Evolutionary conservation across 37 sponge, comb jelly and placozoan species (phyloP), one percentile per base, ranked within the genome.

Genomic region (Oscarella lobularis): DNA sequence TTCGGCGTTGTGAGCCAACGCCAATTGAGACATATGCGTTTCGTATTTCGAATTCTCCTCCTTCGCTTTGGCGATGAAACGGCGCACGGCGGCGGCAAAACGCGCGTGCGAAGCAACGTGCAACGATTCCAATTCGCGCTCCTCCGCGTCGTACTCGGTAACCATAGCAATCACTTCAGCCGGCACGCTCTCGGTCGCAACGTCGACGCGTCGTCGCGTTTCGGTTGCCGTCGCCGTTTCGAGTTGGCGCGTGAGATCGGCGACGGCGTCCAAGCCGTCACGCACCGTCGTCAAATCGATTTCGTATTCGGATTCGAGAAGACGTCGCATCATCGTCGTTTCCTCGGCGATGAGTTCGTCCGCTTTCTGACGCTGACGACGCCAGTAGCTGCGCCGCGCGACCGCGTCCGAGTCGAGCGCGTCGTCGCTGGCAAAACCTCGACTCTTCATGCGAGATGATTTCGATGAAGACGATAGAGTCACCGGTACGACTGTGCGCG

Each of bases 401-500:
- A 20, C 73, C 9, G 73, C 73, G 32, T 70, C 73, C 14, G 9
- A 9, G 9, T 70, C 73, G 9, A 70, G 35, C 9, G 27, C 9
- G 20, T 20, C 20, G 14, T 48, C 60, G 20, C 14, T 27, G 60
- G 14, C 60, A 20, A 48, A 9, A 9, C 60, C 60, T 27, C 60
- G 60, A n/a, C n/a, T n/a, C n/a, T n/a, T n/a, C n/a, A n/a, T n/a
- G n/a, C n/a, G n/a, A n/a, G n/a, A n/a, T n/a, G n/a, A n/a, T n/a
- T n/a, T n/a, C n/a, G n/a, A n/a, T n/a, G n/a, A n/a, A 27, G 60
- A 48, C 20, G 71, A 4, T 67, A 77, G n/a, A 40, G 76, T 78
- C 20, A 80, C 65, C 3, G 81, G 81, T 3, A 80, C 60, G 2
- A 80, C 81, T 2, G 33, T 38, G 9, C 4, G n/a, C 3, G 74